phyloP scores from a whole-genome alignment of 2,113 vertebrate species.

The Ciconia maguari region DNA sequence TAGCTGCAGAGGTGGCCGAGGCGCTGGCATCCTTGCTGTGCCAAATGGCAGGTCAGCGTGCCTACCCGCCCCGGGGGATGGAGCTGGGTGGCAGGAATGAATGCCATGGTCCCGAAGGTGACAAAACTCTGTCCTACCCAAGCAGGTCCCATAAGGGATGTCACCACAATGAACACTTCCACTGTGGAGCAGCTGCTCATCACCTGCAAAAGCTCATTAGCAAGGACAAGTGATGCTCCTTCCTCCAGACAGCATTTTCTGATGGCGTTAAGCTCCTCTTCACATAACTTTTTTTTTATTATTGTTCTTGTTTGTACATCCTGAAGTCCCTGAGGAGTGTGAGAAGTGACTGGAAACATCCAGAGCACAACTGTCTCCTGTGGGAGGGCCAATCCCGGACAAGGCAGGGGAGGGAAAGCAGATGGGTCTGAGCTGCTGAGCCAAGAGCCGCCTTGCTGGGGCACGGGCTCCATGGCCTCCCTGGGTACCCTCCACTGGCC shows the following conservation, averaged over 20 bases:
- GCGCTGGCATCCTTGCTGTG: not conserved
- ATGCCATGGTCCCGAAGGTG: rapidly evolving
- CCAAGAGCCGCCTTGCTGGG: not conserved
- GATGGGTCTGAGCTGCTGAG: not conserved
- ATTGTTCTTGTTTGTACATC: not conserved
- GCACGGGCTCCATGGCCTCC: not conserved
- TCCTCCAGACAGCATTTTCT: not conserved
- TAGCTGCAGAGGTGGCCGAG: not conserved
- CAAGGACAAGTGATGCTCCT: not conserved
- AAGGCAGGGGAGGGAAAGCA: not conserved
- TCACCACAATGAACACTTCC: too few relatives aligned
- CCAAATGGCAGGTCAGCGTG: rapidly evolving
- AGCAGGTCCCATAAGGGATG: too few relatives aligned
- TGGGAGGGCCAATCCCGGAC: rapidly evolving
- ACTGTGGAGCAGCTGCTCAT: not conserved
- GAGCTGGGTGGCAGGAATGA: not conserved
- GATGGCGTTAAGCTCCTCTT: not conserved
- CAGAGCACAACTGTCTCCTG: not conserved
- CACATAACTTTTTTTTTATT: rapidly evolving
- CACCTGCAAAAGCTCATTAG: not conserved
- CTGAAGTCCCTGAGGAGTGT: not conserved
- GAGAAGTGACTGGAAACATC: not conserved
- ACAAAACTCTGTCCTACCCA: not conserved
- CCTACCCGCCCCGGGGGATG: not conserved
- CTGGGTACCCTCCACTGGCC: not conserved